Conservation (phyloP, 1,140 invertebrate species). For the Zaprionus inermis region DNA sequence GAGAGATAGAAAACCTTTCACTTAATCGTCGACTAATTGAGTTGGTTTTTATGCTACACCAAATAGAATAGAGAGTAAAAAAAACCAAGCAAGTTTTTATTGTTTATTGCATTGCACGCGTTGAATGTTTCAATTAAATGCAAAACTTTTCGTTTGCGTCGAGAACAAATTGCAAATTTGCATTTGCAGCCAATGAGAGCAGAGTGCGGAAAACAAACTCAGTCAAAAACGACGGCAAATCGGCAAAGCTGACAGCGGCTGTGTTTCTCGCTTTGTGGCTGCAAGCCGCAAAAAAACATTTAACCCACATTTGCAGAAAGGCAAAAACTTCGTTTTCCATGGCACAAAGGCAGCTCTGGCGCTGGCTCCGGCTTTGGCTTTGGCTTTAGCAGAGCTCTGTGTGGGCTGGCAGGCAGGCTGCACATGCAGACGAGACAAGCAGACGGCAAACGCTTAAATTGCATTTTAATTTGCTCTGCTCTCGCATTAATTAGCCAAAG, state of each 20-base stretch:
- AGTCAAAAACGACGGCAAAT: conserved; percentile 3
- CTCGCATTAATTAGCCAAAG: conserved; percentile 72
- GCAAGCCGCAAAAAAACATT: conserved; percentile 74
- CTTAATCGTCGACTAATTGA: conserved; percentile 72
- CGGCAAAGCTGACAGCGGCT: conserved; percentile 21
- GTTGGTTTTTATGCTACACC: conserved; percentile 54
- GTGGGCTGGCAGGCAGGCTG: conserved; percentile 40
- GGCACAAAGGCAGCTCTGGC: conserved; percentile 52
- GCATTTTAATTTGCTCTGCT: conserved; percentile 74
- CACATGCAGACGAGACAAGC: conserved; percentile 34
- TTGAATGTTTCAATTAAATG: conserved; percentile 68
- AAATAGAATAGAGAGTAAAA: conserved; percentile 2
- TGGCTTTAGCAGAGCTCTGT: conserved; percentile 13
- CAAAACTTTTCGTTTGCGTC: conserved; percentile 55
- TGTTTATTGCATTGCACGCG: conserved; percentile 36
- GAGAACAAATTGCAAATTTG: conserved; percentile 65
- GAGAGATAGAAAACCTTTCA: conserved; percentile 20
- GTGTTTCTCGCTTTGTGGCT: conserved; percentile 45
- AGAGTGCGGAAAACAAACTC: conserved; percentile 6
- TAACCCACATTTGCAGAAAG: conserved; percentile 71
- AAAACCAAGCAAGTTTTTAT: conserved; percentile 31
- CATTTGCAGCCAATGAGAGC: conserved; percentile 38
- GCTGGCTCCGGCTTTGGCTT: conserved; percentile 26
- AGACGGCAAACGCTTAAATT: conserved; percentile 55
- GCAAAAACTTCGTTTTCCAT: conserved; percentile 57